phyloP scores from a whole-genome alignment of 2,888 invertebrate genomes.

The Phengaris alcon region DNA sequence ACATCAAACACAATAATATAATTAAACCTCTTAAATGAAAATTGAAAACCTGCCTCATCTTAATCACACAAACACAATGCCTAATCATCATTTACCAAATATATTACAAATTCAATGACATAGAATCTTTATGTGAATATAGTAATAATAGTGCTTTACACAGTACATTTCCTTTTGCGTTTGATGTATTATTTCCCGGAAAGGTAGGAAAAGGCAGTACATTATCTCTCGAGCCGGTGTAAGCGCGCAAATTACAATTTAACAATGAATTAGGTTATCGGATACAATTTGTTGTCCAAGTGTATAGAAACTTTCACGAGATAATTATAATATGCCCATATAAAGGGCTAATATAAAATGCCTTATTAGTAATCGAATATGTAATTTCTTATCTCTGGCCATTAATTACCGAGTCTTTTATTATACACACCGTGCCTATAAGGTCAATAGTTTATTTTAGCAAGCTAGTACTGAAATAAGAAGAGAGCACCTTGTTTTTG shows the following conservation, averaged over 20 bases:
- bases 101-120: too few relatives aligned
- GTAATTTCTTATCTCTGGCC: too few relatives aligned
- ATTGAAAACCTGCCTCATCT: too few relatives aligned
- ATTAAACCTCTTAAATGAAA: too few relatives aligned
- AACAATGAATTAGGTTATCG: conserved; percentile 15
- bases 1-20: too few relatives aligned
- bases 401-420: too few relatives aligned
- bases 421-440: too few relatives aligned
- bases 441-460: too few relatives aligned
- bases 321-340: neutral
- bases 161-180: neutral
- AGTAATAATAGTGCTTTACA: neutral
- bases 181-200: conserved; percentile 25
- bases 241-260: neutral
- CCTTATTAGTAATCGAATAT: neutral
- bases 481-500: too few relatives aligned
- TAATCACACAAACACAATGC: too few relatives aligned
- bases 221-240: neutral
- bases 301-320: neutral
- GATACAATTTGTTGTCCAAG: neutral
- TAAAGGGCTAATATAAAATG: neutral
- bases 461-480: too few relatives aligned
- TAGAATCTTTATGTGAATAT: neutral
- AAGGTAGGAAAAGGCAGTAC: conserved; percentile 10
- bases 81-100: too few relatives aligned